These are phyloP conservation scores for Chaetura pelagica DNA, from an alignment of 2,113 vertebrate genomes.

Conservation along the genomic window DNA sequence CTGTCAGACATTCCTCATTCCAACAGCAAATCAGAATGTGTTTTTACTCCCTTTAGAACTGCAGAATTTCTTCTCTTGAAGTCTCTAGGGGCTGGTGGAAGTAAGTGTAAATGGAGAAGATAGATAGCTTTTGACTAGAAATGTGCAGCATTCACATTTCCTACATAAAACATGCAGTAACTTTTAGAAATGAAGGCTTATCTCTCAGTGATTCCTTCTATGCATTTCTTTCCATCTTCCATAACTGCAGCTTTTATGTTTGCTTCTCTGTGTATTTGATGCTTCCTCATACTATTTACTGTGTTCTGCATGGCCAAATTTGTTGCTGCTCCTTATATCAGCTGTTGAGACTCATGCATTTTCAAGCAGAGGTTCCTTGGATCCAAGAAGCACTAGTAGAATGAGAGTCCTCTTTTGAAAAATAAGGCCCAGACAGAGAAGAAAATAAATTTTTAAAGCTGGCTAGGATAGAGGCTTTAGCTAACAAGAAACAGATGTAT, in stretches of 20 bases:
- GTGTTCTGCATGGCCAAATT: not conserved
- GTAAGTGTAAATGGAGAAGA: not conserved
- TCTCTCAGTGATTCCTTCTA: not conserved
- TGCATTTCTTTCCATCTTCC: not conserved
- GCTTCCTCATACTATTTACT: not conserved
- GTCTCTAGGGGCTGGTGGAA: not conserved
- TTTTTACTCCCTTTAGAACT: not conserved
- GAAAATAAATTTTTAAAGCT: not conserved
- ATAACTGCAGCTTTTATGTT: not conserved
- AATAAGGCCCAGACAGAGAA: not conserved
- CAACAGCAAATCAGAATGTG: not conserved
- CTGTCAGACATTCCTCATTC: not conserved
- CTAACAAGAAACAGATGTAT: not conserved
- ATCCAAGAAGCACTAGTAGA: not conserved
- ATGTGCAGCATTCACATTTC: not conserved
- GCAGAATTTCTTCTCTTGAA: not conserved
- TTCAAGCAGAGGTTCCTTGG: not conserved
- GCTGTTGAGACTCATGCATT: not conserved
- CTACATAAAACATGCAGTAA: not conserved
- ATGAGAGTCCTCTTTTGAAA: not conserved
- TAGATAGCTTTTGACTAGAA: not conserved
- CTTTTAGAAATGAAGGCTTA: not conserved
- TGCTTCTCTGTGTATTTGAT: not conserved
- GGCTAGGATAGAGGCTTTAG: not conserved
- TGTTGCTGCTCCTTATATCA: not conserved